Evolutionary conservation across 1,140 invertebrate genomes (phyloP), one percentile per base, ranked within the genome.

Genomic region (Pachyrhynchus sulphureomaculatus): DNA sequence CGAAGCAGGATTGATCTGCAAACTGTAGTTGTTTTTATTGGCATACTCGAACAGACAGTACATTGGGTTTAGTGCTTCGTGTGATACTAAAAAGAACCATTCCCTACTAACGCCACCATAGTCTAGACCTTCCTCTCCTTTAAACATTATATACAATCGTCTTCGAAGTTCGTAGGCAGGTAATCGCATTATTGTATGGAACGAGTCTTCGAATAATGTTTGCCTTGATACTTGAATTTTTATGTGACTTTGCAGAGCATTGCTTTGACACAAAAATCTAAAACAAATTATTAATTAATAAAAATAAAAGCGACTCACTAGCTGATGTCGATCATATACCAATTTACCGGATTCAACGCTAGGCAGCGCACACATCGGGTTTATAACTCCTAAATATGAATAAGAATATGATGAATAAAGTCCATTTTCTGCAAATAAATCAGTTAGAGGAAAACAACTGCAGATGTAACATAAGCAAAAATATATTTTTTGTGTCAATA

Each of bases 31-130:
- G 74, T 93, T 97, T 78, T 97, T 98, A 77, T 96, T 98, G 12
- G 97, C 96, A 77, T 99, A 99, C 80, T 99, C 96, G 76, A 99
- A 99, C 42, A 99, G 81, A 77, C 97, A 99, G 79, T 99, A 99
- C 97, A 99, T 99, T 3, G 98, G 98, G 81, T 99, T 99, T 13
- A 99, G 82, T 8, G 99, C 96, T 81, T 99, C 97, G 74, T 99
- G 97, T 10, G 96, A 99, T n/a, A 99, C 80, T 58, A 99, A 80
- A 80, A 99, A 98, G 80, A 99, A 99, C 97, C 97, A 99, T 81
- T 99, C 97, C 64, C 96, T 88, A 12, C 96, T 97, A 26, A 99
- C 93, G 58, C 97, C 97, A 39, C 97, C 97, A 77, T 99, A 99
- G 81, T 99, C 97, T 23, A 99, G 81, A 2, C 97, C 97, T 78